Base-by-base conservation (phyloP, 92 coral and sea anemone genomes). In the Umimayanthus kanabou region DNA sequence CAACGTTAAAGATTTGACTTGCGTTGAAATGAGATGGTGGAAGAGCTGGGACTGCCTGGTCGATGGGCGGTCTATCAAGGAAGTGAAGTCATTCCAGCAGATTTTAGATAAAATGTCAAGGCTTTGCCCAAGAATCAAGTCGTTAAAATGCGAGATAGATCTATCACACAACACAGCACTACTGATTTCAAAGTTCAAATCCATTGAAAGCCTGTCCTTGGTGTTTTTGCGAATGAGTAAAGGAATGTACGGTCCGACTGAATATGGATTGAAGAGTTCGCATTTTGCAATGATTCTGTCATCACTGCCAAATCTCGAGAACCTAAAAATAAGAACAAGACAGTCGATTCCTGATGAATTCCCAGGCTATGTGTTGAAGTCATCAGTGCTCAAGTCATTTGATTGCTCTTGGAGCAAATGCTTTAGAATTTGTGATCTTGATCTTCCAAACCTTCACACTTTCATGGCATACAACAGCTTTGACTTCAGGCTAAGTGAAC, bases 371-470 rank as follows among this genome's bases (percentile, higher is more conserved):
- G 71, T 61, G 13, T 25, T 94, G 5, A 85, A 90, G 80, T 94
- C 96, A 18, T 55, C 85, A 43, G 80, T 92, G 2, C 89, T 94
- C 40, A 89, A 94, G 77, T 43, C 65, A 43, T 89, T 94, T 39
- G 93, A 92, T 20, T 85, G 88, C 88, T 88, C 91, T 9, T 84
- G 82, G 79, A 84, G 90, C 53, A 94, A 92, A 86, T 84, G 91
- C 9, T 88, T 94, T 39, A 37, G 76, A 15, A 88, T 94, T 67
- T 72, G 77, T 22, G 77, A 78, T 23, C 43, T 94, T 20, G 57
- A 78, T 39, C 89, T 94, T 29, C 96, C 96, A 29, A 88, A 78
- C 26, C 89, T 92, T 22, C 92, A 92, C 42, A 94, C 92, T 23
- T 85, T 90, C 76, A 57, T 85, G 69, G 96, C 90, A 30, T 53